phyloP scores from a whole-genome alignment of 1,140 invertebrate species.

The Zaprionus taronus region DNA sequence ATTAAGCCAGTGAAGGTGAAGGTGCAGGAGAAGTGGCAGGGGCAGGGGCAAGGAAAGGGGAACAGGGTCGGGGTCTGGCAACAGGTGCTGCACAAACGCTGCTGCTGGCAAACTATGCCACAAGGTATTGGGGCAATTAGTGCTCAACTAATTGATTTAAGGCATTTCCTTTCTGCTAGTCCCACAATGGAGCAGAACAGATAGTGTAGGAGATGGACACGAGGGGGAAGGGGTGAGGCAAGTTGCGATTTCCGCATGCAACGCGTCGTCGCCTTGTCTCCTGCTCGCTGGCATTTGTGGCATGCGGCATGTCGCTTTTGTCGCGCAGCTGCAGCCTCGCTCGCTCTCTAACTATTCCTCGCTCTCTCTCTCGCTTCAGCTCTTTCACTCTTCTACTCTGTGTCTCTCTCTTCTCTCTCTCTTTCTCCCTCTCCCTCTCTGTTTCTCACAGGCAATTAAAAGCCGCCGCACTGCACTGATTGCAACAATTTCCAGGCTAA shows the following conservation, averaged over 20 bases:
- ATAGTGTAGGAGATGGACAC: not conserved
- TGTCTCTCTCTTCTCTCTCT: not conserved
- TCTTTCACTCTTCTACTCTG: constrained; percentile 2
- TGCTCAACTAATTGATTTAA: constrained; percentile 84
- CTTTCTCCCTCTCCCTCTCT: constrained; percentile 8
- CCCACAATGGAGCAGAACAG: constrained; percentile 23
- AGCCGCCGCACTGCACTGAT: constrained; percentile 71
- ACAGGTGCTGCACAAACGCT: constrained; percentile 74
- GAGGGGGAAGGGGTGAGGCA: constrained; percentile 3
- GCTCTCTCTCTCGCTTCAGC: not conserved
- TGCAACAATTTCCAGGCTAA: constrained; percentile 78
- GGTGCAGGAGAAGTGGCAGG: not conserved
- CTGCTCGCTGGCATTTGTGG: constrained; percentile 67
- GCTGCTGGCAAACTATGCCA: constrained; percentile 78
- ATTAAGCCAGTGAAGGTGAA: constrained; percentile 55
- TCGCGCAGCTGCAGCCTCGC: constrained; percentile 27
- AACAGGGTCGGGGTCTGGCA: constrained; percentile 26
- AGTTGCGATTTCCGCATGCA: constrained; percentile 69
- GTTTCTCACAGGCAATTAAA: constrained; percentile 63
- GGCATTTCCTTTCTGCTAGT: constrained; percentile 74
- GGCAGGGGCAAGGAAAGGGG: not conserved
- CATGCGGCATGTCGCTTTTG: constrained; percentile 65
- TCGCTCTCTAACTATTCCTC: constrained; percentile 1
- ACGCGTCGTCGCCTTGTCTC: constrained; percentile 73
- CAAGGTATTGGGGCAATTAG: constrained; percentile 84